Base-by-base conservation (phyloP, 37 sponge, comb jelly and placozoan species). In the Agelas oroides region DNA sequence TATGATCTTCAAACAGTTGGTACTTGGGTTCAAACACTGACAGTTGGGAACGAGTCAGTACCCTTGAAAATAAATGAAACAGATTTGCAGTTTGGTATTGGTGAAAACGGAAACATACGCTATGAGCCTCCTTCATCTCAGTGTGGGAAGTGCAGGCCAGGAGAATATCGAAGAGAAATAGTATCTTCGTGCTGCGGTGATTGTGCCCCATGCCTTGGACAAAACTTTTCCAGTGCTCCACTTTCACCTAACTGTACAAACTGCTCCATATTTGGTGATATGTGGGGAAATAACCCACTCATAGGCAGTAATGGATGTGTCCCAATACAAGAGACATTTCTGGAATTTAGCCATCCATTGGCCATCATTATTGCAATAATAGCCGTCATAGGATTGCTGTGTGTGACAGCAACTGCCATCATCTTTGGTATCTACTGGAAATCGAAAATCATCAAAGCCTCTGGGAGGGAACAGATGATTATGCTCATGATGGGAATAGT, bases 391-490 rank as follows among this genome's bases (percentile, higher is more conserved):
- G 71, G 37, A 70, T 5, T 70, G 23, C 2, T 70, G 13, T 37
- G 35, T 37, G 37, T 70, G 71, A 13, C 34, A 30, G 38, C 38
- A 24, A 70, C 38, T 36, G 38, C 71, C 28, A 34, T 36, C 38
- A 70, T 70, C 35, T 70, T 70, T 32, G 71, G 35, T 33, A 32
- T 70, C 23, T 37, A 70, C 35, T 37, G 38, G 71, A 70, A 70
- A 32, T 18, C 37, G 5, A 28, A 80, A 18, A 60, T 90, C 19
- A 68, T 90, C 20, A 84, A 83, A 53, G 77, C 90, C 20, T 90
- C 90, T 24, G 78, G 85, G 18, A 67, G 90, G 23, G 90, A 90
- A 55, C 90, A 83, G 46, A 76, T 84, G 58, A 24, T 64, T 31
- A 20, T 77, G 19, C 40, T 90, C 15, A 75, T 84, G 34, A 64